phyloP scores from a whole-genome alignment of 2,888 invertebrate genomes.

The Parascotia fuliginaria region DNA sequence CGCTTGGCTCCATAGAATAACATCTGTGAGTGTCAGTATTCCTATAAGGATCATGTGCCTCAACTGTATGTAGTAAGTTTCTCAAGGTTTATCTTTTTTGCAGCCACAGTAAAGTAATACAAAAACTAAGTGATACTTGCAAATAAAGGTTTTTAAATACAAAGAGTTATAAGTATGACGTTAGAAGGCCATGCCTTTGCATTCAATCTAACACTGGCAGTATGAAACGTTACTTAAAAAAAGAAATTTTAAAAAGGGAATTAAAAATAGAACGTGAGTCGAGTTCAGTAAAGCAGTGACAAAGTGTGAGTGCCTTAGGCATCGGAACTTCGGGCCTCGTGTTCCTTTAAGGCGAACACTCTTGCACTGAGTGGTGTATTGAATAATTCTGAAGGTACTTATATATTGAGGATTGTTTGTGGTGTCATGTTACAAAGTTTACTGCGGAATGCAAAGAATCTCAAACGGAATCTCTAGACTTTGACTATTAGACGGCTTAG shows the following conservation, averaged over 20 bases:
- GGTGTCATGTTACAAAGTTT: neutral
- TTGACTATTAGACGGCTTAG: neutral
- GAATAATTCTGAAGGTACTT: constrained; percentile 33
- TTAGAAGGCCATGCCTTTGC: too few species aligned
- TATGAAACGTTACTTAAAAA: neutral
- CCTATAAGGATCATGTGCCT: too few species aligned
- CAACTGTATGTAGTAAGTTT: too few species aligned
- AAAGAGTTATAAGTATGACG: too few species aligned
- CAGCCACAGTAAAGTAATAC: too few species aligned
- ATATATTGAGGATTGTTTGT: constrained; percentile 18
- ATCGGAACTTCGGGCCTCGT: constrained; percentile 21
- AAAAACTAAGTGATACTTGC: too few species aligned
- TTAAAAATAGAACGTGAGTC: constrained; percentile 11
- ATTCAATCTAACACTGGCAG: neutral
- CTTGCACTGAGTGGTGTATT: constrained; percentile 31
- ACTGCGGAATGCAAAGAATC: neutral
- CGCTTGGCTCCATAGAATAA: too few species aligned
- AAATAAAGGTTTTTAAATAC: too few species aligned
- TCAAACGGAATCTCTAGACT: neutral
- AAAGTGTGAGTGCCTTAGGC: constrained; percentile 32
- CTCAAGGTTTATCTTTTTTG: too few species aligned
- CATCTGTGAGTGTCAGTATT: too few species aligned
- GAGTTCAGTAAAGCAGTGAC: constrained; percentile 14
- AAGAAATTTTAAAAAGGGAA: constrained; percentile 4
- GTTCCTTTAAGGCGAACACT: constrained; percentile 7